Evolutionary conservation across 2,113 vertebrate species (phyloP).

Genomic region (Heterotis niloticus): DNA sequence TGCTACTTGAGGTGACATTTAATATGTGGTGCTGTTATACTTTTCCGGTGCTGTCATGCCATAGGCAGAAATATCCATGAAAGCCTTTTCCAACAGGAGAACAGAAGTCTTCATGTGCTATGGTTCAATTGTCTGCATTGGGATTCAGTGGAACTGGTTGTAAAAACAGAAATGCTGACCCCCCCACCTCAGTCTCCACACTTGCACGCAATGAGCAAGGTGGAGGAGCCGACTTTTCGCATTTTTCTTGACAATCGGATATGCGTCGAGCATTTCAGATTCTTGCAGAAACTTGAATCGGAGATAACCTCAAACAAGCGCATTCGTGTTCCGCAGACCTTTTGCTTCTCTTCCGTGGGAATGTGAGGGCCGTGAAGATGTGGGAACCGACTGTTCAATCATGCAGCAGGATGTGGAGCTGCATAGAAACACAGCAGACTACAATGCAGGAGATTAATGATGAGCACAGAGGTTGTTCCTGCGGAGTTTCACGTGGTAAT

Average conservation of each 20-base stretch:
- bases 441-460: background rate
- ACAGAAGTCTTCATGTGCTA: background rate
- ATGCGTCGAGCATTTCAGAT: background rate
- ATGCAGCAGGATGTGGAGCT: background rate
- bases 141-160: constrained; percentile 13
- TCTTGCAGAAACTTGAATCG: background rate
- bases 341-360: constrained; percentile 3
- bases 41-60: constrained; percentile 45
- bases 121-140: background rate
- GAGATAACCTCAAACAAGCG: background rate
- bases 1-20: constrained; percentile 61
- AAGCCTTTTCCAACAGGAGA: constrained; percentile 6
- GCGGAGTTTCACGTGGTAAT: background rate
- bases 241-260: no score
- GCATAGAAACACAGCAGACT: background rate
- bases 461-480: background rate
- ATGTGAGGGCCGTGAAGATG: no score
- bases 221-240: background rate
- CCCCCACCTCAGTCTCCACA: background rate
- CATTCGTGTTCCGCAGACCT: background rate
- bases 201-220: background rate
- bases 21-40: constrained; percentile 54
- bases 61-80: constrained; percentile 21
- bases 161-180: background rate
- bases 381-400: background rate